Percentiles rank a stretch among this genome's conserved stretches.
Conservation (phyloP, 2,888 invertebrate species). For the Idaea straminata region DNA sequence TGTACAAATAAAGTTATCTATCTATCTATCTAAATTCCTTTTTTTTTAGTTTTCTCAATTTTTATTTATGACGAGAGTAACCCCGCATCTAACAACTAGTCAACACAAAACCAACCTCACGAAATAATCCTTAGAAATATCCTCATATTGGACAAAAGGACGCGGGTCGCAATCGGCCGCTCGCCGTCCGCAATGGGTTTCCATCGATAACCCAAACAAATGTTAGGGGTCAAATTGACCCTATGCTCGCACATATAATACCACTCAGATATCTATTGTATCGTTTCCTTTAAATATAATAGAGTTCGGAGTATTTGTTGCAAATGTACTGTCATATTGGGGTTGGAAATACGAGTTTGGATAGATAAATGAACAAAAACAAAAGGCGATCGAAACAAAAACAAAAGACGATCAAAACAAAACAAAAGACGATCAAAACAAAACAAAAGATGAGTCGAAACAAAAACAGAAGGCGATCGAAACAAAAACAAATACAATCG, state of each 20-base stretch:
- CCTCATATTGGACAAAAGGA: neutral
- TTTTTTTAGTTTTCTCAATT: too few species aligned
- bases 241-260: neutral
- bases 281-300: neutral
- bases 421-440: too few species aligned
- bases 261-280: neutral
- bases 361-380: neutral
- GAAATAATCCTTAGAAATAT: conserved; percentile 1
- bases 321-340: neutral
- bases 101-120: neutral
- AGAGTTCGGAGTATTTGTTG: neutral
- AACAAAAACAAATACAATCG: too few species aligned
- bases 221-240: neutral
- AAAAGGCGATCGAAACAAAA: too few species aligned
- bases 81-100: neutral
- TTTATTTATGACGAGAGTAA: neutral
- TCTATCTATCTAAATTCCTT: too few species aligned
- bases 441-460: too few species aligned
- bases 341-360: neutral
- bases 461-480: too few species aligned
- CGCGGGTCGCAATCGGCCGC: neutral
- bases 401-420: too few species aligned
- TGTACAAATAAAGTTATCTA: too few species aligned
- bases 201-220: neutral
- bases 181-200: neutral